Evolutionary conservation across 2,797 vertebrate species (phyloP).

Genomic region (Malurus leucopterus): DNA sequence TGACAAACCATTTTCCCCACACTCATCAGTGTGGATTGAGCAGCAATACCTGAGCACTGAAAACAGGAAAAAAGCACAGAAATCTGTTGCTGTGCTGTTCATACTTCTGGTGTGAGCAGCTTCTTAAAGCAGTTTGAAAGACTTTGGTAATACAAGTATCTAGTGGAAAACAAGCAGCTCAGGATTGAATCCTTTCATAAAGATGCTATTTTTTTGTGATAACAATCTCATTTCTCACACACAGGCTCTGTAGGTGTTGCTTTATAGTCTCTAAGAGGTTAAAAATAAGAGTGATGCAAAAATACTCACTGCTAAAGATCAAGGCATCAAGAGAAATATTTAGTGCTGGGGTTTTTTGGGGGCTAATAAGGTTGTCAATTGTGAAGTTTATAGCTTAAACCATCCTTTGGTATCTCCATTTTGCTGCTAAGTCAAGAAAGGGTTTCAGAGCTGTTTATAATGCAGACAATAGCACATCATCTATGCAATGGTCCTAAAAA

Average conservation of each 20-base stretch:
- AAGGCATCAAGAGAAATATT: not conserved
- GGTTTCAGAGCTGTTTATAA: not conserved
- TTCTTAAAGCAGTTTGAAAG: not conserved
- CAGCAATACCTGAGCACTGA: not conserved
- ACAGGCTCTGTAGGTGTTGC: fast-evolving
- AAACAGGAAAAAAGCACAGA: not conserved
- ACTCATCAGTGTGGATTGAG: not conserved
- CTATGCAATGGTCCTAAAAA: not conserved
- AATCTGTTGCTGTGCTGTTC: not conserved
- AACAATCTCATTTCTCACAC: not conserved
- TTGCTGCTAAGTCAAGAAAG: not conserved
- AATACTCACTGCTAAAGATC: not conserved
- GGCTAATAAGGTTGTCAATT: not conserved
- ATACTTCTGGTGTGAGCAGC: not conserved
- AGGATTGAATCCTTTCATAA: not conserved
- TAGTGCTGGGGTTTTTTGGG: fast-evolving
- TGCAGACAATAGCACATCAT: not conserved
- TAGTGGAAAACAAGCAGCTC: not conserved
- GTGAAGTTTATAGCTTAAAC: not conserved
- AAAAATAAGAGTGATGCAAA: not conserved
- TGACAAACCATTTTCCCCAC: not conserved
- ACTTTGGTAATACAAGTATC: not conserved
- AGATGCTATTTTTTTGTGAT: not conserved
- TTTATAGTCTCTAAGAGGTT: not conserved
- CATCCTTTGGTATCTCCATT: not conserved